phyloP scores from a whole-genome alignment of 2,888 invertebrate genomes.

The Ganaspis brasiliensis region DNA sequence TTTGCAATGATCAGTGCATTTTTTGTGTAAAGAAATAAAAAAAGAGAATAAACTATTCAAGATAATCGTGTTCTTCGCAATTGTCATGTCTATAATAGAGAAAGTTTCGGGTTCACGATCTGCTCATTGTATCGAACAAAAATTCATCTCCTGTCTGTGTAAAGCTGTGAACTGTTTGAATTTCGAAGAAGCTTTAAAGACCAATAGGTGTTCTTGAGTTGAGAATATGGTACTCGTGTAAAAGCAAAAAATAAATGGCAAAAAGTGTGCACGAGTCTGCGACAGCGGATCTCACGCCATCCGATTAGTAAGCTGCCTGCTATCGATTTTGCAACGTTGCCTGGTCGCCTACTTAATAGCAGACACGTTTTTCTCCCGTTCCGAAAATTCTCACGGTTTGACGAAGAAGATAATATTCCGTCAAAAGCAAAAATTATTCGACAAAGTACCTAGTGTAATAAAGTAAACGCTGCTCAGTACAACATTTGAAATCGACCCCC shows the following conservation, averaged over 20 bases:
- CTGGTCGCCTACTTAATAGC: slow-evolving; percentile 39
- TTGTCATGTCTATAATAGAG: not conserved
- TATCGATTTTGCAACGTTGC: slow-evolving; percentile 69
- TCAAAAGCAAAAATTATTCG: slow-evolving; percentile 12
- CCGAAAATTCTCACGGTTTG: not conserved
- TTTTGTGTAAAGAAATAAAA: not conserved
- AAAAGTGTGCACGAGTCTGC: slow-evolving; percentile 35
- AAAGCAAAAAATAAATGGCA: slow-evolving; percentile 10
- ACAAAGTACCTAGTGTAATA: not conserved
- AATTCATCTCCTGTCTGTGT: slow-evolving; percentile 2
- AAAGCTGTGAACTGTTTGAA: not conserved
- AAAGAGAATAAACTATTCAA: not conserved
- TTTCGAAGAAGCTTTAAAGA: not conserved
- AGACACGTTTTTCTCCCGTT: slow-evolving; percentile 24
- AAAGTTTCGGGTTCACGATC: not conserved
- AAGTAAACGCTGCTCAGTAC: slow-evolving; percentile 54
- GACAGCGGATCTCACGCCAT: slow-evolving; percentile 57
- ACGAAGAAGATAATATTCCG: not conserved
- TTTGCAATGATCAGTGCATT: no score
- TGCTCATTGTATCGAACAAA: not conserved
- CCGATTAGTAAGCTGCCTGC: slow-evolving; percentile 66
- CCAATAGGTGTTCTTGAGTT: not conserved
- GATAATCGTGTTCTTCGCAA: not conserved
- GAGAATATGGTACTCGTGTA: not conserved
- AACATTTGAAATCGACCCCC: slow-evolving; percentile 69